A percentile compares a stretch with the other conserved stretches of the same genome.
Evolutionary conservation across 2,888 invertebrate genomes (phyloP).

Genomic region (Amorpha juglandis): DNA sequence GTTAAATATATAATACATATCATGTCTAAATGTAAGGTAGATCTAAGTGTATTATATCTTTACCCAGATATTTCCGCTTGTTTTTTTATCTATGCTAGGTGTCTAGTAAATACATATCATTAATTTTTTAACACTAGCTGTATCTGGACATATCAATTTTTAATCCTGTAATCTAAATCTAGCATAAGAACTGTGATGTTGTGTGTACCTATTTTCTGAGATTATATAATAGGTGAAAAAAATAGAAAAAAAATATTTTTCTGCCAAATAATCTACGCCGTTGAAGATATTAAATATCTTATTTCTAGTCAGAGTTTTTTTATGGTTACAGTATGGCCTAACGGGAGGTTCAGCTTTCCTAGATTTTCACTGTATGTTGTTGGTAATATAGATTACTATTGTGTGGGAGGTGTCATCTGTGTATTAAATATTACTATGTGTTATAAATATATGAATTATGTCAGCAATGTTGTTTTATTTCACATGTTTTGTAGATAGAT

Average conservation of each 20-base stretch:
- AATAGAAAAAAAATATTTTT: constrained; percentile 60
- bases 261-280: constrained; percentile 58
- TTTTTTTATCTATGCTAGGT: constrained; percentile 61
- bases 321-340: constrained; percentile 60
- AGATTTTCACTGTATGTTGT: constrained; percentile 45
- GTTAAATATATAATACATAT: constrained; percentile 65
- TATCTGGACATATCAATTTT: constrained; percentile 45
- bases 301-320: constrained; percentile 44
- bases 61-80: constrained; percentile 34
- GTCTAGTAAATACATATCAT: constrained; percentile 75
- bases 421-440: constrained; percentile 69
- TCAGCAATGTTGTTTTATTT: constrained; percentile 66
- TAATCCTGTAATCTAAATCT: constrained; percentile 45
- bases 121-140: constrained; percentile 30
- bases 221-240: constrained; percentile 41
- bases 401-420: constrained; percentile 62
- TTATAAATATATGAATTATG: constrained; percentile 77
- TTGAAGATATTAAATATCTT: constrained; percentile 78
- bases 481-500: neutral
- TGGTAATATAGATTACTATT: constrained; percentile 52
- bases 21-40: constrained; percentile 45
- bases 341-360: constrained; percentile 39
- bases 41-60: constrained; percentile 36
- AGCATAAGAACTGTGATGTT: constrained; percentile 66
- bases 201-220: constrained; percentile 69